A percentile compares a stretch with the other conserved stretches of the same genome.
Evolutionary conservation across 2,888 invertebrate genomes (phyloP).

Genomic region (Vandiemenella viatica): DNA sequence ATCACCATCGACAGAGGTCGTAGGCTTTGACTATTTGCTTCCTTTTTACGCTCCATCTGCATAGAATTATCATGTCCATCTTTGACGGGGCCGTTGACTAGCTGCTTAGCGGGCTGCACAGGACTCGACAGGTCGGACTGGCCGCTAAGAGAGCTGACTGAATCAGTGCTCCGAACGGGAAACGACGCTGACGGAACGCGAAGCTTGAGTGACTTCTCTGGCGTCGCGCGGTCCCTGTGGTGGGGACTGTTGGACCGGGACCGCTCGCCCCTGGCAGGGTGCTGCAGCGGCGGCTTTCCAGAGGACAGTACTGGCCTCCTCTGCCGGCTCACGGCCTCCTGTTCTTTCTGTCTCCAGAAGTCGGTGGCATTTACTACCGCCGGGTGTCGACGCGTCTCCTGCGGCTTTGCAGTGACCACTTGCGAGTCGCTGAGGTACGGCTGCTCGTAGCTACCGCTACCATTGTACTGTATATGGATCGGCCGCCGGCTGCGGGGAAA

Average conservation of each 20-base stretch:
- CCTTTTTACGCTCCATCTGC: conserved; percentile 6
- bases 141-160: conserved; percentile 14
- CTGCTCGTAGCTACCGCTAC: conserved; percentile 18
- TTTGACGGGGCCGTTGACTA: neutral
- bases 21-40: conserved; percentile 7
- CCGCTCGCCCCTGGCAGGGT: conserved; percentile 5
- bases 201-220: conserved; percentile 7
- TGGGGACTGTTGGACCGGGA: conserved; percentile 14
- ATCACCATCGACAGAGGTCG: conserved; percentile 23
- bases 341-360: conserved; percentile 22
- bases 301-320: conserved; percentile 1
- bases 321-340: conserved; percentile 6
- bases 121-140: conserved; percentile 14
- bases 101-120: neutral
- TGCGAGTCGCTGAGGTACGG: conserved; percentile 38
- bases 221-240: conserved; percentile 1
- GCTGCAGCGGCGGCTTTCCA: conserved; percentile 2
- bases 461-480: conserved; percentile 38
- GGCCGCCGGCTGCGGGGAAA: conserved; percentile 57
- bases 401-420: conserved; percentile 22
- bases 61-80: neutral
- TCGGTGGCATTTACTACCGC: conserved; percentile 16
- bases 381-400: conserved; percentile 7
- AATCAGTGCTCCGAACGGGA: conserved; percentile 10
- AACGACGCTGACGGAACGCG: conserved; percentile 7